Percentiles rank a stretch among this genome's conserved stretches.
Evolutionary conservation across 2,113 vertebrate species (phyloP).

Genomic region (Puma concolor): DNA sequence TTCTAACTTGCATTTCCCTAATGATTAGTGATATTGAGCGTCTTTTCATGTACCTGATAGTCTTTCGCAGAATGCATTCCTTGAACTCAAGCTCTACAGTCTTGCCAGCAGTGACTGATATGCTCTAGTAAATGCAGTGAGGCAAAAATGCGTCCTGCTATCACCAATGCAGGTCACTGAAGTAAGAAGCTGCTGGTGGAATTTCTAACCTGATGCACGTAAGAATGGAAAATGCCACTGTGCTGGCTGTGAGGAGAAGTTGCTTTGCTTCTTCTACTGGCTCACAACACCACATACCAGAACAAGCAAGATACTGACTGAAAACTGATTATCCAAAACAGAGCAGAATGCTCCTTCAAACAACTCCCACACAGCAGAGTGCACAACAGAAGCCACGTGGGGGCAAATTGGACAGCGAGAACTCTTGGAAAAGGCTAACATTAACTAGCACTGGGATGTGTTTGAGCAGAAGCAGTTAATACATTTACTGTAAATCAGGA

Average conservation of each 20-base stretch:
- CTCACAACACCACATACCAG: conserved; percentile 21
- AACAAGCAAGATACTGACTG: conserved; percentile 57
- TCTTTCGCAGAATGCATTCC: not conserved
- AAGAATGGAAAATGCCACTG: not conserved
- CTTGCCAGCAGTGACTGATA: not conserved
- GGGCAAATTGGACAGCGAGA: conserved; percentile 61
- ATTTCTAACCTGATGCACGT: not conserved
- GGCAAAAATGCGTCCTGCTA: not conserved
- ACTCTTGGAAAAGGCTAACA: conserved; percentile 61
- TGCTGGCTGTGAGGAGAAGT: not conserved
- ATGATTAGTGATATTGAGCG: not conserved
- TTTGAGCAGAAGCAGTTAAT: conserved; percentile 4
- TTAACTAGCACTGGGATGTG: not conserved
- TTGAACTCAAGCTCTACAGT: not conserved
- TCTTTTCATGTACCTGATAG: not conserved
- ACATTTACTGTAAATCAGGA: not conserved
- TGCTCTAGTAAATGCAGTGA: not conserved
- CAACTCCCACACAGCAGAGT: conserved; percentile 75
- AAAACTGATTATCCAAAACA: conserved; percentile 44
- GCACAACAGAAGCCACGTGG: conserved; percentile 61
- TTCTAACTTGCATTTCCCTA: not conserved
- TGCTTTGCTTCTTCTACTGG: conserved; percentile 36
- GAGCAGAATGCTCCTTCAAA: conserved; percentile 69
- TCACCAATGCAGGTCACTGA: not conserved
- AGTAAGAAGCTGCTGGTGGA: not conserved